phyloP scores from a whole-genome alignment of 2,797 vertebrate species.

The Danio kyathit region DNA sequence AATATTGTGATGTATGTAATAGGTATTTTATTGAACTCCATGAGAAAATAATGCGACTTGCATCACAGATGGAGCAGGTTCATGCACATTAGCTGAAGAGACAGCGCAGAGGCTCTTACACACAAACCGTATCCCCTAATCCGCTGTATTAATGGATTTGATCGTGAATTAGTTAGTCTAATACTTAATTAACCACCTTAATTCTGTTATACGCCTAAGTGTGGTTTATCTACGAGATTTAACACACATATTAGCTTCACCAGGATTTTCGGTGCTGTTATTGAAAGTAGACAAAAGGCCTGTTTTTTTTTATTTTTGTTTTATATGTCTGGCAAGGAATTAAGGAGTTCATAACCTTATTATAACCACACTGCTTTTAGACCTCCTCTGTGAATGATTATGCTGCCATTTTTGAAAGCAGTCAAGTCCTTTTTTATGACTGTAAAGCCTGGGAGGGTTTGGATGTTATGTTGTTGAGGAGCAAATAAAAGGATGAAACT shows the following conservation, averaged over 20 bases:
- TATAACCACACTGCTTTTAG: background rate
- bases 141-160: constrained; percentile 20
- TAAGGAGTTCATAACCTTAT: background rate
- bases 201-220: background rate
- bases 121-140: constrained; percentile 61
- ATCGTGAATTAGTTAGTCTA: constrained; percentile 9
- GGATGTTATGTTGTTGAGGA: background rate
- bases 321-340: background rate
- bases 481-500: background rate
- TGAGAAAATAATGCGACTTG: background rate
- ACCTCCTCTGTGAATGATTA: background rate
- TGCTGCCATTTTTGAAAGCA: background rate
- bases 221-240: constrained; percentile 1
- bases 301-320: background rate
- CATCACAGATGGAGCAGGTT: constrained; percentile 10
- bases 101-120: constrained; percentile 16
- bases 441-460: background rate
- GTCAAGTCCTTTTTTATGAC: background rate
- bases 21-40: background rate
- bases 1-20: background rate
- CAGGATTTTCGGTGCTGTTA: background rate
- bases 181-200: background rate
- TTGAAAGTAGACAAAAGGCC: background rate
- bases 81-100: background rate
- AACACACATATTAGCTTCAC: background rate